These are phyloP conservation scores for Pituophis catenifer DNA, from an alignment of 2,113 vertebrate species.

Conservation along the genomic window DNA sequence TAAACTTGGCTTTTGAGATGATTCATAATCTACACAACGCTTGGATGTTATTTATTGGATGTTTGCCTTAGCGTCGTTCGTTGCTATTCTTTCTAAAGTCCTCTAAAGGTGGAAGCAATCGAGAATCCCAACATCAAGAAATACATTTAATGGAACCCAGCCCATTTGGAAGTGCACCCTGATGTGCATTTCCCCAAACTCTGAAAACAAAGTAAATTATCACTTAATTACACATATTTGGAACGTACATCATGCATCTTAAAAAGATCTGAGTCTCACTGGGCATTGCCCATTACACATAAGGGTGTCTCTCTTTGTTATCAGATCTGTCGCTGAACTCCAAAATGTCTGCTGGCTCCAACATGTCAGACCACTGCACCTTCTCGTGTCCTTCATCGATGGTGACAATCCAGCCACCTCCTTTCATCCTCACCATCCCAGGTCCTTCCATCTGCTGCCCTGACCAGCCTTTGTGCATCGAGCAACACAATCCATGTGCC, in stretches of 20 bases:
- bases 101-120: neutral
- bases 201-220: neutral
- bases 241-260: neutral
- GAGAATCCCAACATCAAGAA: neutral
- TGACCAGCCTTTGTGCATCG: neutral
- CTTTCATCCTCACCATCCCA: neutral
- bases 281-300: neutral
- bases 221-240: neutral
- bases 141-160: neutral
- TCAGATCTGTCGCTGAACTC: neutral
- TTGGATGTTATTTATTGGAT: neutral
- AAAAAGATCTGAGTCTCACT: too few species aligned
- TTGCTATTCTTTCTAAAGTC: neutral
- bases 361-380: neutral
- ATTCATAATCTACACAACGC: neutral
- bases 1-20: neutral
- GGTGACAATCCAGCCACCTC: slow-evolving; percentile 7
- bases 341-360: neutral
- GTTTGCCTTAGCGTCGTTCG: neutral
- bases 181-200: neutral
- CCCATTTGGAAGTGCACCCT: neutral
- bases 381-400: neutral
- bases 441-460: slow-evolving; percentile 1
- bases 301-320: neutral
- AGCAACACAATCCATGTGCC: slow-evolving; percentile 5